phyloP scores from a whole-genome alignment of 2,797 vertebrate species.

The Crenuchus spilurus region DNA sequence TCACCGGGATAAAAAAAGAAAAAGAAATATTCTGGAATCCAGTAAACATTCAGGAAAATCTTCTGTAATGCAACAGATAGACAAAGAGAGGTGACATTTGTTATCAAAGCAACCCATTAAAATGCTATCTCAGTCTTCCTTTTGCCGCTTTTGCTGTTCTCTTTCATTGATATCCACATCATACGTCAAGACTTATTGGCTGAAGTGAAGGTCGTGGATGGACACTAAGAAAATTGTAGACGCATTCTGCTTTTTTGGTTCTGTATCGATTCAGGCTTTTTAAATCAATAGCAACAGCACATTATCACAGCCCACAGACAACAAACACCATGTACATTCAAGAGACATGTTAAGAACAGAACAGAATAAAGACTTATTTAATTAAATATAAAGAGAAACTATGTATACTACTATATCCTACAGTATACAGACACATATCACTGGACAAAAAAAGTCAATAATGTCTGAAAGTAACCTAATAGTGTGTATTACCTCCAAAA shows the following conservation, averaged over 20 bases:
- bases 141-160: constrained; percentile 1
- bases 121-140: constrained; percentile 28
- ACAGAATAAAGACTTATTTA: too few species aligned
- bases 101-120: neutral
- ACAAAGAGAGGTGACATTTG: neutral
- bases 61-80: too few species aligned
- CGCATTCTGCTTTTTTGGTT: constrained; percentile 57
- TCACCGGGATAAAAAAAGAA: neutral
- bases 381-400: too few species aligned
- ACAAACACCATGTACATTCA: too few species aligned
- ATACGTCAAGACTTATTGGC: constrained; percentile 63
- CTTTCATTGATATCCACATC: constrained; percentile 65
- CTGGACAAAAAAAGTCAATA: too few species aligned
- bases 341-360: too few species aligned
- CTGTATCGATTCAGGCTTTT: constrained; percentile 66
- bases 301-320: constrained; percentile 48
- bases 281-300: constrained; percentile 69
- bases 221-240: constrained; percentile 62
- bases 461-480: too few species aligned
- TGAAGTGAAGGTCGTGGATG: constrained; percentile 69
- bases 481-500: too few species aligned
- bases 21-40: too few species aligned
- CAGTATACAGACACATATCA: too few species aligned
- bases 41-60: too few species aligned
- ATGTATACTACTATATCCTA: too few species aligned